These are phyloP conservation scores for Acanthurus lineatus DNA, from an alignment of 2,797 vertebrate genomes.

Conservation along the genomic window DNA sequence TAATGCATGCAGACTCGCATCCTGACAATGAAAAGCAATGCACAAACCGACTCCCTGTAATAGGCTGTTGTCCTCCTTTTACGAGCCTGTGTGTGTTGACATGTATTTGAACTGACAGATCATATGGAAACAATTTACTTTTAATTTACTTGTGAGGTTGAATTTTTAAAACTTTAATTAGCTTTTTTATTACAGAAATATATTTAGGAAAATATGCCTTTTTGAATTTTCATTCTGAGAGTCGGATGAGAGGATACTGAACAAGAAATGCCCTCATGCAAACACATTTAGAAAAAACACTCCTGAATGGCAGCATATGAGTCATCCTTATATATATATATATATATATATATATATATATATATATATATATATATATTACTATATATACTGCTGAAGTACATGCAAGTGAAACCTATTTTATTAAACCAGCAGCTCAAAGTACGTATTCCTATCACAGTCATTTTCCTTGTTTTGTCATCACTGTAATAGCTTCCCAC, in stretches of 20 bases:
- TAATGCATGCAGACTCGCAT: accelerated
- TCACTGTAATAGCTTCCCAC: constrained; percentile 8
- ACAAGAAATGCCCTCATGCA: neutral
- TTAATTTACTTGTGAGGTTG: neutral
- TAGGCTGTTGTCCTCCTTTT: neutral
- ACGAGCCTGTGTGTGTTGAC: neutral
- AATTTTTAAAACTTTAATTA: neutral
- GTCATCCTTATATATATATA: constrained; percentile 8
- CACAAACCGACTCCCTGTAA: neutral
- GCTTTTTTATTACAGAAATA: neutral
- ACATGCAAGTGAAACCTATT: constrained; percentile 23
- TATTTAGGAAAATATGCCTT: neutral
- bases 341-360: too few species aligned
- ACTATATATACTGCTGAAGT: constrained; percentile 19
- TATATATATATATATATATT: too few species aligned
- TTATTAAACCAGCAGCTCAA: constrained; percentile 28
- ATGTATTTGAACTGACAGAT: neutral
- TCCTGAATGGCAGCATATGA: constrained; percentile 1
- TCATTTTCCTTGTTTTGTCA: constrained; percentile 29
- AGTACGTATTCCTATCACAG: constrained; percentile 11
- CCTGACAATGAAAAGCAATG: neutral
- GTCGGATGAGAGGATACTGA: neutral
- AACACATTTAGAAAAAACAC: constrained; percentile 13
- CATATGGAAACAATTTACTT: neutral
- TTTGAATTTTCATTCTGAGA: neutral